Evolutionary conservation across 2,113 vertebrate genomes (phyloP), one percentile per base, ranked within the genome.

Genomic region (Erinaceus europaeus): DNA sequence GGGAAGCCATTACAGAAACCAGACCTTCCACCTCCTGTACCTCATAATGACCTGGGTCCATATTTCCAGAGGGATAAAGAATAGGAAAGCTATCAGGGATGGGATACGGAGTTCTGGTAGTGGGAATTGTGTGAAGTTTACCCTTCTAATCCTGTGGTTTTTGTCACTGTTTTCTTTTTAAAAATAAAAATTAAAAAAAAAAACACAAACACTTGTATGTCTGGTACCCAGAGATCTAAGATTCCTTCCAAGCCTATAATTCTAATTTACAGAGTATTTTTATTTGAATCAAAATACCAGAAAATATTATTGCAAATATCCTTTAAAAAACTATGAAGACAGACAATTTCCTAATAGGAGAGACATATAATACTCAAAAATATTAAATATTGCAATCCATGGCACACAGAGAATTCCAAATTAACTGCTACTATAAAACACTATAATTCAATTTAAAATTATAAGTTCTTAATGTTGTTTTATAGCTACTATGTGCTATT

Each of bases 341-440:
- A 89, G 72, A 78, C 29, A 85, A 81, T 55, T 82, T 88, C 72
- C 92, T 84, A 73, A 89, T 80, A 89, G 65, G 23, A 93, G 42
- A 92, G 72, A 72, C 55, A 87, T 52, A 65, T 88, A 88, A 94
- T 68, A 55, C 53, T 87, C 78, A 83, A 84, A 95, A 73, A 83
- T 91, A 87, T 80, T 84, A 94, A 94, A 86, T 89, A 94, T 91
- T 90, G 85, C 9, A 72, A 55, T 88, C 57, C 4, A 9, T 55
- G 23, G 27, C 71, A 88, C 27, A 87, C 25, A 87, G 55, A 87
- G 91, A 96, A 87, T 48, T 52, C 29, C 92, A 92, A 90, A 95
- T 94, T 95, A 95, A 92, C 64, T 84, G 67, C 89, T 64, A 50
- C 87, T 42, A 89, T 95, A 93, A 96, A 94, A 93, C 72, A 77